phyloP scores from a whole-genome alignment of 2,888 invertebrate species.

The Agapostemon virescens region DNA sequence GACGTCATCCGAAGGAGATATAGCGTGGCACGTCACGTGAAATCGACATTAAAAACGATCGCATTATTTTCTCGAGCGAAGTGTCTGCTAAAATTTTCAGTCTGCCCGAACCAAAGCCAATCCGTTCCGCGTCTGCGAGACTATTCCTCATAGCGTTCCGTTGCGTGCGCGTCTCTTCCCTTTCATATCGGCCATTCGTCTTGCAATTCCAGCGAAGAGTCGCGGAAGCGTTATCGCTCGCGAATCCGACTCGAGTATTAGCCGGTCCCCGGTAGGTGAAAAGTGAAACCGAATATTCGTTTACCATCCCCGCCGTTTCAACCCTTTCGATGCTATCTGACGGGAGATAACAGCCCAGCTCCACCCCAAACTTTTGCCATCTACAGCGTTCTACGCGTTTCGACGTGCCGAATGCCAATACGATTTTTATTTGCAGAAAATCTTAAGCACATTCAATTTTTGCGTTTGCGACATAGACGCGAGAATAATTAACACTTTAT shows the following conservation, averaged over 20 bases:
- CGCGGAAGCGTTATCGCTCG: conserved; percentile 49
- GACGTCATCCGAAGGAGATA: background rate
- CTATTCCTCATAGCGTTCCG: background rate
- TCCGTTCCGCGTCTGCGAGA: background rate
- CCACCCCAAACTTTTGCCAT: too few species aligned
- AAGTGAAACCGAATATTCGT: conserved; percentile 18
- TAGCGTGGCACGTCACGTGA: background rate
- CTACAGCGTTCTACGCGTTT: too few species aligned
- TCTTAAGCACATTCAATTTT: too few species aligned
- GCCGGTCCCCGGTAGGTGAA: conserved; percentile 44
- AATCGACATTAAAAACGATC: background rate
- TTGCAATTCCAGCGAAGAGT: conserved; percentile 4
- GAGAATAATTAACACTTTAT: too few species aligned
- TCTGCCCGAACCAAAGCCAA: background rate
- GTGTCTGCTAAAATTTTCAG: background rate
- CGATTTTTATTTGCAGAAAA: too few species aligned
- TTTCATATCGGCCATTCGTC: background rate
- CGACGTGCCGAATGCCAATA: too few species aligned
- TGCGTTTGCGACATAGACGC: too few species aligned
- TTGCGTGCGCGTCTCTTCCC: background rate
- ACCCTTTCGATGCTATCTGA: conserved; percentile 11
- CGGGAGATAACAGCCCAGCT: background rate
- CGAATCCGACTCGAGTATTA: conserved; percentile 70
- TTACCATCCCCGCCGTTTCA: background rate
- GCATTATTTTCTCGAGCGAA: background rate